Percentiles rank a stretch among this genome's conserved stretches.
Conservation (phyloP, 2,113 vertebrate genomes). For the Labeo catla region DNA sequence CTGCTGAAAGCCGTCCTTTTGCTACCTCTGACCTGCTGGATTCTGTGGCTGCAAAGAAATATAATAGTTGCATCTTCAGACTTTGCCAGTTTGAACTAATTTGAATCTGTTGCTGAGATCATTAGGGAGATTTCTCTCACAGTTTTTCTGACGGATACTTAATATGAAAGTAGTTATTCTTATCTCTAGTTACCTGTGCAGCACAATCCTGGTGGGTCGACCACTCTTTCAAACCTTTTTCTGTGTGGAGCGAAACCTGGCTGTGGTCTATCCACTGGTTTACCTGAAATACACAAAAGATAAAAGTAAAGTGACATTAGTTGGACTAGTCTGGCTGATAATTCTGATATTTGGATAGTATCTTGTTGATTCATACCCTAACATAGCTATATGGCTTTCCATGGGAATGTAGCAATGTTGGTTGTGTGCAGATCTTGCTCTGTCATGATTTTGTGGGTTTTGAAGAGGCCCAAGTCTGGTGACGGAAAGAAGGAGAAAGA, state of each 20-base stretch:
- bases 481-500: constrained; percentile 8
- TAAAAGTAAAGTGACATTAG: not conserved
- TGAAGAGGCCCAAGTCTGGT: constrained; percentile 15
- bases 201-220: not conserved
- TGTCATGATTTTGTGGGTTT: not conserved
- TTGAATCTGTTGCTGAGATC: not conserved
- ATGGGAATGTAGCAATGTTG: not conserved
- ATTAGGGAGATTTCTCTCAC: not conserved
- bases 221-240: not conserved
- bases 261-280: constrained; percentile 1
- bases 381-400: not conserved
- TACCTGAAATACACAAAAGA: not conserved
- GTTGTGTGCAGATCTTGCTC: not conserved
- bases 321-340: not conserved
- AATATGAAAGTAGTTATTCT: not conserved
- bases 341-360: not conserved
- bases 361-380: not conserved
- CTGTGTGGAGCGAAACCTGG: constrained; percentile 3
- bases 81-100: not conserved
- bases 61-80: not conserved
- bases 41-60: not conserved
- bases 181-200: not conserved
- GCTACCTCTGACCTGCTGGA: not conserved
- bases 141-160: not conserved
- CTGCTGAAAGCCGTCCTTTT: not conserved